phyloP scores from a whole-genome alignment of 2,888 invertebrate species.

The Brachyopa scutellaris region DNA sequence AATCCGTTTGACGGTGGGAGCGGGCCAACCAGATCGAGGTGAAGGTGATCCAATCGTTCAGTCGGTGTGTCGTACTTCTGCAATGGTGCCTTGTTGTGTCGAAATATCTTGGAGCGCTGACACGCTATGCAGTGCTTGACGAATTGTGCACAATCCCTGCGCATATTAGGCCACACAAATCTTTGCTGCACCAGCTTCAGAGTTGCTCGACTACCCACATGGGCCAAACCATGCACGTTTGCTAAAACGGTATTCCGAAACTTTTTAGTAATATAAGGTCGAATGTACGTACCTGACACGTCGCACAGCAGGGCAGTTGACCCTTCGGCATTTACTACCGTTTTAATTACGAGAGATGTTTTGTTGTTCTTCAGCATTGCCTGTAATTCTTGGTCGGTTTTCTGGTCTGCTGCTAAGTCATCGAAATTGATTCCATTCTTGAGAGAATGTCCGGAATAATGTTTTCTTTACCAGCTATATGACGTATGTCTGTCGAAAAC shows the following conservation, averaged over 20 bases:
- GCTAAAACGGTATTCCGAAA: constrained; percentile 11
- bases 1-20: constrained; percentile 6
- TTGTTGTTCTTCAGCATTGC: too few species aligned
- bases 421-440: too few species aligned
- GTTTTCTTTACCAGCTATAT: too few species aligned
- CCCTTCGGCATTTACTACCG: too few species aligned
- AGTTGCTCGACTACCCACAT: not conserved
- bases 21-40: constrained; percentile 16
- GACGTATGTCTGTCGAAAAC: too few species aligned
- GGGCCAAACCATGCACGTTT: not conserved
- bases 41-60: not conserved
- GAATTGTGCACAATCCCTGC: not conserved
- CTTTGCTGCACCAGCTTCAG: not conserved
- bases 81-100: constrained; percentile 1
- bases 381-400: too few species aligned
- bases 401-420: too few species aligned
- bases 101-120: not conserved
- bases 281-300: not conserved
- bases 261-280: not conserved
- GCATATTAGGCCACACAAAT: not conserved
- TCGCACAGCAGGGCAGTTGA: too few species aligned
- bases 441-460: too few species aligned
- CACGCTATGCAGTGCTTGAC: not conserved
- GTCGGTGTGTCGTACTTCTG: not conserved
- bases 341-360: too few species aligned